Conservation (phyloP, 2,797 vertebrate species). For the Enteromius anoplus region DNA sequence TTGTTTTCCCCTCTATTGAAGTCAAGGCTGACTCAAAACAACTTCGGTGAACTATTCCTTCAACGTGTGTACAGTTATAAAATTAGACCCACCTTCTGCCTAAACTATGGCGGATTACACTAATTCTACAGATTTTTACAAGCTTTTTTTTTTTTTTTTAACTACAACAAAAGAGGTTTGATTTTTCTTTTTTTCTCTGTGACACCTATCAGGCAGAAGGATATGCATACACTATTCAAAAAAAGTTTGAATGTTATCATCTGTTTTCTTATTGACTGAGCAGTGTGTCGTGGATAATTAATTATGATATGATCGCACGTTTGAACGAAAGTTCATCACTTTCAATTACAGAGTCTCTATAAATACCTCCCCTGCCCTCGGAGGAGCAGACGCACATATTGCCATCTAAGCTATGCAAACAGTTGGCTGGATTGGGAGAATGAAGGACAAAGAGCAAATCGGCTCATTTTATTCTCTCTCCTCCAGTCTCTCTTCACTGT, state of each 20-base stretch:
- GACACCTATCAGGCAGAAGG: not conserved
- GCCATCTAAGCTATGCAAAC: slow-evolving; percentile 35
- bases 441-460: slow-evolving; percentile 33
- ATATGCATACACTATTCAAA: not conserved
- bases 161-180: not conserved
- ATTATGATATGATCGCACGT: slow-evolving; percentile 1
- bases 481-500: slow-evolving; percentile 57
- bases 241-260: not conserved
- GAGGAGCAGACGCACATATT: slow-evolving; percentile 3
- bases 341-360: slow-evolving; percentile 45
- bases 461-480: slow-evolving; percentile 53
- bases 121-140: not conserved
- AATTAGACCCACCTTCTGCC: no score
- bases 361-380: slow-evolving; percentile 29
- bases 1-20: no score
- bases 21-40: no score
- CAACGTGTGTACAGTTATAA: no score
- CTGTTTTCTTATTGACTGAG: slow-evolving; percentile 13
- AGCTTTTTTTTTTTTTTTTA: not conserved
- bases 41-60: no score
- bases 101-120: not conserved
- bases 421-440: slow-evolving; percentile 10
- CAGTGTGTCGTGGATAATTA: slow-evolving; percentile 21
- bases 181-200: not conserved
- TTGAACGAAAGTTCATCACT: slow-evolving; percentile 26